Evolutionary conservation across 2,888 invertebrate species (phyloP), one percentile per base, ranked within the genome.

Genomic region (Mylabris sibirica): DNA sequence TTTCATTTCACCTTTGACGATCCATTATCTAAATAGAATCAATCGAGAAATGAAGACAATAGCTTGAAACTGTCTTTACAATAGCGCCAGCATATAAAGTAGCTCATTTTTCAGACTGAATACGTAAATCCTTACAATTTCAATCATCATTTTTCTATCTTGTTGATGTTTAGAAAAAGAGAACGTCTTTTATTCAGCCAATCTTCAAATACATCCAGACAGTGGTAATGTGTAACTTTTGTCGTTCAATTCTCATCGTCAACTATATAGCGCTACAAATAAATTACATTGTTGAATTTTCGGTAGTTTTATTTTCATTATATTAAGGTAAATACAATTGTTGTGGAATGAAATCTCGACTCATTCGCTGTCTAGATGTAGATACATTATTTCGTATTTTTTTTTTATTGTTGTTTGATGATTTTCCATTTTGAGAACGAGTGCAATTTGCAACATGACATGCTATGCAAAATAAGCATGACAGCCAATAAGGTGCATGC

Each of bases 401-500:
- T n/a, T 17, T 44, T 1, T 22, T 53, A 4, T 22, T 53, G 22
- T 53, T 53, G 24, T 53, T 53, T 53, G 24, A 53, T 53, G 22
- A 53, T 53, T 53, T 53, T 53, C 53, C 53, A 53, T 24, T 53
- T 53, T 14, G 53, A 24, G 53, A 44, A 26, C 49, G 59, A 61
- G 17, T 68, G 62, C 68, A 65, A 68, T 68, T 68, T 68, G 68
- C 61, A 64, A 64, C 60, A 64, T 61, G 68, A 61, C 61, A 65
- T 68, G 59, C 59, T 63, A 62, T 65, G 68, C 59, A 62, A 65
- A 68, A 68, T 68, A 64, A 49, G 65, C 68, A 65, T 68, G 68
- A 68, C 68, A 68, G 34, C 65, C 68, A 68, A 68, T 68, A 68
- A 68, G 65, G 63, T 63, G 68, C 49, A 22, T 35, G 59, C 35